Conservation (phyloP, 2,113 vertebrate species). For the Anseranas semipalmata region DNA sequence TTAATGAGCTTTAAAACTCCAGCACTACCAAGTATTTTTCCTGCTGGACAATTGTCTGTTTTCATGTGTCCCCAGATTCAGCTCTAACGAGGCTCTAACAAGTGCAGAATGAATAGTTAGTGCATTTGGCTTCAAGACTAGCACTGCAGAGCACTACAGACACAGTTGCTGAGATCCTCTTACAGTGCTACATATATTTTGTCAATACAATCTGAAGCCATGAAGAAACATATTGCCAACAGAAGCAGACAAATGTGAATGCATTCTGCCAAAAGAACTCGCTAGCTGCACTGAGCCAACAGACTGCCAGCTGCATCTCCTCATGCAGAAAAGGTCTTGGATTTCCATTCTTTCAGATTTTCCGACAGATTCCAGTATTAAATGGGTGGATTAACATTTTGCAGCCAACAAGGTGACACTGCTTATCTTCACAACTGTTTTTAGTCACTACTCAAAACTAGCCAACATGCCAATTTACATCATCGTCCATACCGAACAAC, state of each 20-base stretch:
- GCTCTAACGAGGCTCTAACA: background rate
- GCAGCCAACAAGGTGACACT: background rate
- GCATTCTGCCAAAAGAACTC: constrained; percentile 30
- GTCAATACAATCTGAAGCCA: constrained; percentile 23
- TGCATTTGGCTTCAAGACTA: background rate
- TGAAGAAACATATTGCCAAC: constrained; percentile 30
- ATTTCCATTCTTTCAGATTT: constrained; percentile 2
- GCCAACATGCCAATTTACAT: constrained; percentile 6
- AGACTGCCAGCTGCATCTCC: background rate
- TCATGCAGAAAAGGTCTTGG: background rate
- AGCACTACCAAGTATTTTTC: background rate
- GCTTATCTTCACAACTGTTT: background rate
- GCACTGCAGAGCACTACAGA: background rate
- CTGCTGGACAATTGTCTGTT: background rate
- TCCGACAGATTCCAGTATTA: constrained; percentile 21
- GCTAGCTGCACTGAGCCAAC: background rate
- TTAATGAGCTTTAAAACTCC: background rate
- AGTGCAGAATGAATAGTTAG: background rate
- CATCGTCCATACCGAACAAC: background rate
- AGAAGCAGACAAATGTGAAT: constrained; percentile 30
- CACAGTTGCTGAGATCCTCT: constrained; percentile 9
- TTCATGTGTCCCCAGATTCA: background rate
- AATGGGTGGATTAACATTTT: constrained; percentile 29
- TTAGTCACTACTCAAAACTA: background rate
- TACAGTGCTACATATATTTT: constrained; percentile 24